Conservation (phyloP, 2,113 vertebrate genomes). For the Pollimyrus isidori region DNA sequence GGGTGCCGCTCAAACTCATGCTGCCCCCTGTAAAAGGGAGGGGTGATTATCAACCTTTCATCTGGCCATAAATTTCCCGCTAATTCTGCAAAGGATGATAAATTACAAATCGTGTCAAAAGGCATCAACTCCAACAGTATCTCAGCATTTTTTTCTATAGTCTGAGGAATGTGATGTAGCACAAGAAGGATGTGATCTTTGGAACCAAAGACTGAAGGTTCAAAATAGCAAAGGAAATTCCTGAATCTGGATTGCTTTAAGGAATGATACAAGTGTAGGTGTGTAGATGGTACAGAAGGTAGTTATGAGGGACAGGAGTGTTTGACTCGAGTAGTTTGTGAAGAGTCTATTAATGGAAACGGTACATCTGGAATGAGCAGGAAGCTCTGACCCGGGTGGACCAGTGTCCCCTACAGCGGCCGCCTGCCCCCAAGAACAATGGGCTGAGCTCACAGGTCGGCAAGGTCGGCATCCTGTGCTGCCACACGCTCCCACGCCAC, state of each 20-base stretch:
- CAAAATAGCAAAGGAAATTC: neutral
- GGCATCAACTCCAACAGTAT: neutral
- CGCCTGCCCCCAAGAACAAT: neutral
- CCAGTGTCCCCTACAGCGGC: neutral
- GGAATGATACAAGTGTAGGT: neutral
- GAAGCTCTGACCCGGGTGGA: neutral
- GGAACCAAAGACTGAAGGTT: neutral
- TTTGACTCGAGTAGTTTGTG: neutral
- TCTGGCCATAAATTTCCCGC: neutral
- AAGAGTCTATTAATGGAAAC: constrained; percentile 12
- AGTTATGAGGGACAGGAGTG: neutral
- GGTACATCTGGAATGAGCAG: constrained; percentile 2
- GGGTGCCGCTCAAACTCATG: constrained; percentile 62
- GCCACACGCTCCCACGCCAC: neutral
- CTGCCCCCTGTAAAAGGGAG: neutral
- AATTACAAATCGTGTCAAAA: neutral
- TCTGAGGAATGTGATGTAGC: neutral
- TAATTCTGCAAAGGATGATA: neutral
- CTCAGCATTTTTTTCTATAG: neutral
- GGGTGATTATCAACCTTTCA: neutral
- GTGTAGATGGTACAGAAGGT: neutral
- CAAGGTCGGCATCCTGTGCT: constrained; percentile 5
- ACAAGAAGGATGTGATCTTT: neutral
- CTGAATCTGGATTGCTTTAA: neutral
- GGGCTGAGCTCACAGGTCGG: constrained; percentile 2